Base-by-base conservation (phyloP, 1,140 invertebrate genomes). In the Delia radicum region DNA sequence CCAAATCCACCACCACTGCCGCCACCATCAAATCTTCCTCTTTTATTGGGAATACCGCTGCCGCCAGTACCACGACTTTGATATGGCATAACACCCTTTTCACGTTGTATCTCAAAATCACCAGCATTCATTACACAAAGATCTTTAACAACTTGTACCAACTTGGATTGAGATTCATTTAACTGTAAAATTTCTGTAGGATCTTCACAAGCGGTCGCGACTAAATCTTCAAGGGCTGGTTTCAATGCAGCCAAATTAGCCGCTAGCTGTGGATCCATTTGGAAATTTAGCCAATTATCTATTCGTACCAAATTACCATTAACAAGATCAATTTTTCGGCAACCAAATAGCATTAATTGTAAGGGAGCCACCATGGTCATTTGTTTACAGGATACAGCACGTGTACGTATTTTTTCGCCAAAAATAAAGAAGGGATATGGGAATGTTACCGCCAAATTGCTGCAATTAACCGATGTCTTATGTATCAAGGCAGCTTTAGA, bases 381-480 rank as follows among this genome's bases (percentile, higher is more conserved):
- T 88, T 98, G 96, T 85, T 99, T 99, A 86, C 96, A 98, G 15
- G 94, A 94, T n/a, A 99, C 96, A 6, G 97, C 96, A 78, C 95
- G 89, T 0, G 97, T 99, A 73, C 97, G 91, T 63, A 99, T 96
- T 91, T 99, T 99, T 88, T 99, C 98, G 2, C 96, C 96, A 87
- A 99, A 99, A 37, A 99, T 94, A 85, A 99, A 98, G 82, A 98
- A 96, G 3, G 98, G 98, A 75, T 93, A 98, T 0, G 95, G 94
- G 81, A 98, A 99, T 74, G 90, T 90, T 74, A 95, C 90, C 63
- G 94, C 93, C 74, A 91, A 88, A 83, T 94, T 96, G 78, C 91
- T 94, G 86, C 96, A 98, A 87, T 98, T 98, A 0, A 99, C 96
- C 0, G 97, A 99, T 0, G 96, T 96, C 86, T 99, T 99, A 87